Evolutionary conservation across 2,888 invertebrate species (phyloP).

Genomic region (Electrophaes corylata): DNA sequence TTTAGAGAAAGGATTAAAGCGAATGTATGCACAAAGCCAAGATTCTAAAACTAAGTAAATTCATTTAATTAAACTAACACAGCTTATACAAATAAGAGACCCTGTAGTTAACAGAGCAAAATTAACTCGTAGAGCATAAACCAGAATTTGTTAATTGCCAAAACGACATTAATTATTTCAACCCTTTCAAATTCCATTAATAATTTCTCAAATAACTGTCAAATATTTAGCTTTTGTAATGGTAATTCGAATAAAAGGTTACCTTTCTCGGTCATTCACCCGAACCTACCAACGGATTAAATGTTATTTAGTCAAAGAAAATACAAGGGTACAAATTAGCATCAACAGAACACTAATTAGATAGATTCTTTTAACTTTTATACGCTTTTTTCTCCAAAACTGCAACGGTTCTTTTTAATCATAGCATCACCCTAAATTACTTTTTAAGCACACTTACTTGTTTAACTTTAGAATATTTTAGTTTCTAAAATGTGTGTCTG

Average conservation of each 20-base stretch:
- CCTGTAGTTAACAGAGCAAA: conserved; percentile 4
- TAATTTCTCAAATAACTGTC: conserved; percentile 3
- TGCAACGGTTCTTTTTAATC: neutral
- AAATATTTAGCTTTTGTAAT: conserved; percentile 4
- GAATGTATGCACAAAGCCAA: neutral
- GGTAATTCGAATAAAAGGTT: conserved; percentile 10
- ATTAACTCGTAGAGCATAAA: neutral
- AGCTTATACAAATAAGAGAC: neutral
- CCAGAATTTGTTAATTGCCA: conserved; percentile 5
- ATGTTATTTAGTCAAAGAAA: neutral
- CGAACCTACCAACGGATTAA: neutral
- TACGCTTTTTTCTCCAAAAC: neutral
- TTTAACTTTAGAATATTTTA: too few species aligned
- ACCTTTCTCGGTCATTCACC: neutral
- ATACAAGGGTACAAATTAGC: neutral
- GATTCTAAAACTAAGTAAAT: neutral
- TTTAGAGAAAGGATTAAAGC: neutral
- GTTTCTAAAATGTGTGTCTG: too few species aligned
- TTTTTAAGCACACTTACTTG: neutral
- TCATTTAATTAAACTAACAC: conserved; percentile 1
- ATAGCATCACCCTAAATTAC: neutral
- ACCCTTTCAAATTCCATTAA: conserved; percentile 8
- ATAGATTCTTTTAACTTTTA: neutral
- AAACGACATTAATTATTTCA: neutral
- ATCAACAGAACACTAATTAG: neutral